Conservation (phyloP, 2,797 vertebrate species). For the Threskiornis aethiopicus region DNA sequence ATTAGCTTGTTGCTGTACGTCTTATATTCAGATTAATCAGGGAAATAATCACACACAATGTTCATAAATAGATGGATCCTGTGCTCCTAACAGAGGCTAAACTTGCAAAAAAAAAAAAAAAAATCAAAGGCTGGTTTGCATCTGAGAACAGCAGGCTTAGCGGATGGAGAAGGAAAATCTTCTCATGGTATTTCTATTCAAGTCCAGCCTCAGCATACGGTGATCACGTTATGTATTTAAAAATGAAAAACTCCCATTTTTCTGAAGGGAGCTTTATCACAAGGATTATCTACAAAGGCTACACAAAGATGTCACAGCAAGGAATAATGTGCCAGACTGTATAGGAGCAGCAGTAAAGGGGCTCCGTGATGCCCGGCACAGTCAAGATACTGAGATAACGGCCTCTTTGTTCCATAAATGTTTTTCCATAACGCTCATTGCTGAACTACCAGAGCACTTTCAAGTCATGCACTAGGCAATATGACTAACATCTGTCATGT, state of each 20-base stretch:
- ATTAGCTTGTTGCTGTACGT: not conserved
- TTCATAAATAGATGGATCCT: not conserved
- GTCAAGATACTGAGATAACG: not conserved
- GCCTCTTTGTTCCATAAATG: slow-evolving; percentile 10
- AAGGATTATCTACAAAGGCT: slow-evolving; percentile 46
- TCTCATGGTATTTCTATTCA: slow-evolving; percentile 15
- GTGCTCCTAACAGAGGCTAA: not conserved
- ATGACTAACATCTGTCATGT: slow-evolving; percentile 31
- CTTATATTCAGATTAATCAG: slow-evolving; percentile 19
- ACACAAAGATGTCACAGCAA: not conserved
- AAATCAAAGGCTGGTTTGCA: not conserved
- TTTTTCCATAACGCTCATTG: not conserved
- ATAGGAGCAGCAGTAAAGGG: not conserved
- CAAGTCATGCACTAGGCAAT: slow-evolving; percentile 20
- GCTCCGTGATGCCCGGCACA: not conserved
- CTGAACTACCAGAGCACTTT: slow-evolving; percentile 24
- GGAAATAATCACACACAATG: not conserved
- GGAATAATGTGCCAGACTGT: not conserved
- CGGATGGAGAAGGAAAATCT: not conserved
- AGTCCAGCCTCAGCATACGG: not conserved
- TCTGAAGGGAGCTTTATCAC: slow-evolving; percentile 35
- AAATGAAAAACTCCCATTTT: slow-evolving; percentile 25
- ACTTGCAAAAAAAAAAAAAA: not conserved
- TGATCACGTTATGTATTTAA: not conserved
- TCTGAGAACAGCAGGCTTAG: slow-evolving; percentile 12